Conservation (phyloP, 2,113 vertebrate species). For the Equus quagga region DNA sequence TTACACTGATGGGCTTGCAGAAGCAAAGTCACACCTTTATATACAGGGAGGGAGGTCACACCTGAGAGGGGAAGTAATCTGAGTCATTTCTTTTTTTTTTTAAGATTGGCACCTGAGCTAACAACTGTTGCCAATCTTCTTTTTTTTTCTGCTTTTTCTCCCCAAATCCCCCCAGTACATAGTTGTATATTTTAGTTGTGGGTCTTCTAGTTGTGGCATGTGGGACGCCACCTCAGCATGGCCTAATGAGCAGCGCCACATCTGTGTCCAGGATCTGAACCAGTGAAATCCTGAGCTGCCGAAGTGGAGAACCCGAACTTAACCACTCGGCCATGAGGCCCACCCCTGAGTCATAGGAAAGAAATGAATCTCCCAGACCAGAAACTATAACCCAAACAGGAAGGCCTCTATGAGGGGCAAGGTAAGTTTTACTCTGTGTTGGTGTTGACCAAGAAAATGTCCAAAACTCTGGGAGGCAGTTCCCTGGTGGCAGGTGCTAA, state of each 20-base stretch:
- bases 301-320: too few relatives aligned
- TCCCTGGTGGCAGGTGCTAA: background rate
- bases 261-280: too few relatives aligned
- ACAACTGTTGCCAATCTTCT: too few relatives aligned
- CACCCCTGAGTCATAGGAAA: background rate
- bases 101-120: too few relatives aligned
- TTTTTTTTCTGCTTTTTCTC: too few relatives aligned
- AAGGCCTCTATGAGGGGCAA: background rate
- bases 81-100: background rate
- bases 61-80: background rate
- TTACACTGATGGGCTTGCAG: background rate
- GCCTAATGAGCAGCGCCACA: too few relatives aligned
- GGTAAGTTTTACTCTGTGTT: background rate
- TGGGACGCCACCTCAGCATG: too few relatives aligned
- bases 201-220: too few relatives aligned
- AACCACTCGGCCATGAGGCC: too few relatives aligned
- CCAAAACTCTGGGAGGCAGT: background rate
- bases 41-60: background rate
- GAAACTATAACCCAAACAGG: background rate
- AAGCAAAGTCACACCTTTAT: background rate
- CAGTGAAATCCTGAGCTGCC: too few relatives aligned
- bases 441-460: constrained; percentile 6
- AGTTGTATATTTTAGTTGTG: too few relatives aligned
- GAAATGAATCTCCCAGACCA: constrained; percentile 31
- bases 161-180: too few relatives aligned